Evolutionary conservation across 1,140 invertebrate species (phyloP).

Genomic region (Heliconius hermathena): DNA sequence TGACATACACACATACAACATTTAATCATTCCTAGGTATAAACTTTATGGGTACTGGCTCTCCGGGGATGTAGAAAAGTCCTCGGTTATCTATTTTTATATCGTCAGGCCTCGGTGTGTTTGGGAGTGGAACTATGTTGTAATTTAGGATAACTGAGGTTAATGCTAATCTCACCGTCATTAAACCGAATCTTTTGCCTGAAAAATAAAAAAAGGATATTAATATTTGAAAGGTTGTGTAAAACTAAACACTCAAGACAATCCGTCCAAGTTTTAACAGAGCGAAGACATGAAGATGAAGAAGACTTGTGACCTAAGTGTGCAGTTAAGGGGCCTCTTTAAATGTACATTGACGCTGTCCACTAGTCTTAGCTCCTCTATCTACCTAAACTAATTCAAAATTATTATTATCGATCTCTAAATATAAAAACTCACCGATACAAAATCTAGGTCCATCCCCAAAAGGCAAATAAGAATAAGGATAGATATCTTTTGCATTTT

Average conservation of each 20-base stretch:
- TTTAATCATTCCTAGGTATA: slow-evolving; percentile 33
- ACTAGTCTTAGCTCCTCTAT: no score
- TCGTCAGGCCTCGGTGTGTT: slow-evolving; percentile 31
- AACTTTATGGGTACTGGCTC: slow-evolving; percentile 37
- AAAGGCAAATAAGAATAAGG: slow-evolving; percentile 36
- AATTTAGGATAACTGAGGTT: slow-evolving; percentile 30
- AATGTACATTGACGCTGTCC: no score
- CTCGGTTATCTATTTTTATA: slow-evolving; percentile 30
- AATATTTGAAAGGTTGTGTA: no score
- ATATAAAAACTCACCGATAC: slow-evolving; percentile 33
- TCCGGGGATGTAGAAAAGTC: slow-evolving; percentile 35
- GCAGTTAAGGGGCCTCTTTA: no score
- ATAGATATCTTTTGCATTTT: slow-evolving; percentile 39
- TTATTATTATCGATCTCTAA: not conserved
- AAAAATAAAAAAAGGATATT: slow-evolving; percentile 6
- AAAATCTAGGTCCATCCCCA: slow-evolving; percentile 40
- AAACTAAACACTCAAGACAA: no score
- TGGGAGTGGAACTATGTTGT: slow-evolving; percentile 28
- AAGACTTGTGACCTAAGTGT: no score
- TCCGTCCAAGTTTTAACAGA: no score
- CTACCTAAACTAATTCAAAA: no score
- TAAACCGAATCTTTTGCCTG: slow-evolving; percentile 41
- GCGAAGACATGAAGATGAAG: no score
- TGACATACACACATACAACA: not conserved
- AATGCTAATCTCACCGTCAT: slow-evolving; percentile 22